A percentile compares a stretch with the other conserved stretches of the same genome.
Evolutionary conservation across 2,888 invertebrate genomes (phyloP).

Genomic region (Synanthedon formicaeformis): DNA sequence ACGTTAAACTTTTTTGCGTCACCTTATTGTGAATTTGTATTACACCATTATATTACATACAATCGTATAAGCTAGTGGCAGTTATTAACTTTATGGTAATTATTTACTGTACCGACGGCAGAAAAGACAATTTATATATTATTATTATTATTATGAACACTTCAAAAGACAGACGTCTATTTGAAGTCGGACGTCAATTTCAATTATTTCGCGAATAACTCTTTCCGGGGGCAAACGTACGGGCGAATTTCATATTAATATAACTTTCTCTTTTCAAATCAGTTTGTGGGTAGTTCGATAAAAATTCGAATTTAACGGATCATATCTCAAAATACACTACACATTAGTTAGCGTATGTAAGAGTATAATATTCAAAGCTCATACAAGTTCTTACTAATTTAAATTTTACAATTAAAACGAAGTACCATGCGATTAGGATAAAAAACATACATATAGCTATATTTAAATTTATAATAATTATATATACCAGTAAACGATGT

Average conservation of each 20-base stretch:
- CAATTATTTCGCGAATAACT: slow-evolving; percentile 9
- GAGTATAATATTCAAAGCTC: slow-evolving; percentile 34
- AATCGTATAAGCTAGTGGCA: slow-evolving; percentile 61
- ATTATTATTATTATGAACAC: slow-evolving; percentile 17
- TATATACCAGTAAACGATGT: slow-evolving; percentile 36
- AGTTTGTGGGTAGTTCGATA: neutral
- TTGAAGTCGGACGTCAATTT: slow-evolving; percentile 16
- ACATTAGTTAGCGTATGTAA: neutral
- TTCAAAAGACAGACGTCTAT: slow-evolving; percentile 6
- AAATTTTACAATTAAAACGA: slow-evolving; percentile 37
- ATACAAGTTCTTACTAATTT: slow-evolving; percentile 34
- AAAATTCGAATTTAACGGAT: neutral
- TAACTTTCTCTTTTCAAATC: neutral
- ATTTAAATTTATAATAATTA: slow-evolving; percentile 22
- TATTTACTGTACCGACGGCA: slow-evolving; percentile 19
- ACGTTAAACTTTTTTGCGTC: slow-evolving; percentile 33
- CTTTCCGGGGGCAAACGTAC: slow-evolving; percentile 8
- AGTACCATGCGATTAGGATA: slow-evolving; percentile 41
- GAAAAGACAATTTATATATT: slow-evolving; percentile 15
- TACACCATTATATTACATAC: slow-evolving; percentile 38
- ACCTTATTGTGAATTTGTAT: slow-evolving; percentile 38
- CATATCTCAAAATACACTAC: neutral
- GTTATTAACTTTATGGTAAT: slow-evolving; percentile 46
- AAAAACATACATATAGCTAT: too few species aligned
- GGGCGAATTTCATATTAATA: neutral